These are phyloP conservation scores for Notolepis coatsorum DNA, from an alignment of 2,797 vertebrate species.

Conservation along the genomic window DNA sequence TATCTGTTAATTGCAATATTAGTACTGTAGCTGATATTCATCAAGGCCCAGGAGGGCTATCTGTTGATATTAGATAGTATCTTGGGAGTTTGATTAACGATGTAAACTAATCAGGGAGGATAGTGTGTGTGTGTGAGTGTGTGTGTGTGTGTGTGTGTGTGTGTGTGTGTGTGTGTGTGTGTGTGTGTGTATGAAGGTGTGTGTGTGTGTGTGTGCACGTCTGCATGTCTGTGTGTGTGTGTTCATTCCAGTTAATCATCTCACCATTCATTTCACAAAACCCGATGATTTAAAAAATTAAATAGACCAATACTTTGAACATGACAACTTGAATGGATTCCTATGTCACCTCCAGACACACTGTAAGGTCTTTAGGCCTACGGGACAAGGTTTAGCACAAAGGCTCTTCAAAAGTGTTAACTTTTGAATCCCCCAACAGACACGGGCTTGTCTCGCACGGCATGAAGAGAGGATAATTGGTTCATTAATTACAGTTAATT, in stretches of 20 bases:
- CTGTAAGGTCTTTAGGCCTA: background rate
- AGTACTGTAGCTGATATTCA: constrained; percentile 19
- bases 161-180: background rate
- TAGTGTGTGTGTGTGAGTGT: background rate
- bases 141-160: background rate
- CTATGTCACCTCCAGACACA: background rate
- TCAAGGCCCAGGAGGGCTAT: constrained; percentile 10
- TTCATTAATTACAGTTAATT: constrained; percentile 16
- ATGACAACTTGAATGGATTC: background rate
- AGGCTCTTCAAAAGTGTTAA: background rate
- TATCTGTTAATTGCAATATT: constrained; percentile 19
- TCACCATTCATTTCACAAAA: background rate
- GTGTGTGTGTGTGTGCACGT: background rate
- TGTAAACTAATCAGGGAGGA: background rate
- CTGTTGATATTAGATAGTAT: constrained; percentile 10
- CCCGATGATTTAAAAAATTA: no score
- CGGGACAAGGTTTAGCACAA: background rate
- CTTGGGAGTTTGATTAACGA: constrained; percentile 2
- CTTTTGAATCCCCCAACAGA: background rate
- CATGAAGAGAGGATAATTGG: background rate
- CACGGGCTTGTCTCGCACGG: background rate
- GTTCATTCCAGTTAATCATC: background rate
- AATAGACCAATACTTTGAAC: background rate
- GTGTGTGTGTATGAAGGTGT: background rate
- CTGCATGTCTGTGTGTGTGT: background rate